Percentiles rank a stretch among this genome's conserved stretches.
Evolutionary conservation across 2,888 invertebrate genomes (phyloP).

Genomic region (Cerastoderma edule): DNA sequence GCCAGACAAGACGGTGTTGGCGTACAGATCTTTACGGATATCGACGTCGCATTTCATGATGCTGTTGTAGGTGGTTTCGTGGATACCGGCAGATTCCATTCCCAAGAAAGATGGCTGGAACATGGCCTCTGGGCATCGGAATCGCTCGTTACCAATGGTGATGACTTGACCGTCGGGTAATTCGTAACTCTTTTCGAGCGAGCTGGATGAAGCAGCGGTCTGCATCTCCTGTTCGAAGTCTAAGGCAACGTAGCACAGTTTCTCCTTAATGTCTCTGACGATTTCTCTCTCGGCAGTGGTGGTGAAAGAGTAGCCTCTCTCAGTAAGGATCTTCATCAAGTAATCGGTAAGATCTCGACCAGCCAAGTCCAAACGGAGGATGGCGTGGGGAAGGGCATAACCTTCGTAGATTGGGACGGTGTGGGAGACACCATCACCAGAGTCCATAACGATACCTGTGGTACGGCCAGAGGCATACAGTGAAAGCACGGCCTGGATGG

Average conservation of each 20-base stretch:
- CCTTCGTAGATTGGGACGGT: slow-evolving; percentile 19
- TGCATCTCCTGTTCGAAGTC: slow-evolving; percentile 16
- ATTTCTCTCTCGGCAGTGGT: slow-evolving; percentile 21
- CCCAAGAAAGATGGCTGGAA: slow-evolving; percentile 83
- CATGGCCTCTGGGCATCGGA: slow-evolving; percentile 78
- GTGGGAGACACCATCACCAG: slow-evolving; percentile 17
- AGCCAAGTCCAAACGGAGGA: slow-evolving; percentile 15
- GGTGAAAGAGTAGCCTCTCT: slow-evolving; percentile 22
- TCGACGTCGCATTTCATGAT: slow-evolving; percentile 22
- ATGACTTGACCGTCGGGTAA: slow-evolving; percentile 22
- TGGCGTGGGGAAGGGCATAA: slow-evolving; percentile 21
- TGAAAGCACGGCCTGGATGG: slow-evolving; percentile 16
- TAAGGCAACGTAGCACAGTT: slow-evolving; percentile 14
- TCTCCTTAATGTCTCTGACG: slow-evolving; percentile 22
- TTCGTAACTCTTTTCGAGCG: slow-evolving; percentile 21
- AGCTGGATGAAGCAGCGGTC: slow-evolving; percentile 16
- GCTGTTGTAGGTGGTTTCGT: slow-evolving; percentile 22
- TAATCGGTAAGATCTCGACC: slow-evolving; percentile 24
- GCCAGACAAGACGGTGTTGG: slow-evolving; percentile 33
- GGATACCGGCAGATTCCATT: slow-evolving; percentile 64
- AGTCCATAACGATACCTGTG: slow-evolving; percentile 22
- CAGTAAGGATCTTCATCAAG: slow-evolving; percentile 21
- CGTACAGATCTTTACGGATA: slow-evolving; percentile 24
- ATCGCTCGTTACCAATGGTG: slow-evolving; percentile 71
- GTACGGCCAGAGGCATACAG: slow-evolving; percentile 20